These are phyloP conservation scores for Aspidapion aeneum DNA, from an alignment of 2,888 invertebrate species.

Conservation along the genomic window DNA sequence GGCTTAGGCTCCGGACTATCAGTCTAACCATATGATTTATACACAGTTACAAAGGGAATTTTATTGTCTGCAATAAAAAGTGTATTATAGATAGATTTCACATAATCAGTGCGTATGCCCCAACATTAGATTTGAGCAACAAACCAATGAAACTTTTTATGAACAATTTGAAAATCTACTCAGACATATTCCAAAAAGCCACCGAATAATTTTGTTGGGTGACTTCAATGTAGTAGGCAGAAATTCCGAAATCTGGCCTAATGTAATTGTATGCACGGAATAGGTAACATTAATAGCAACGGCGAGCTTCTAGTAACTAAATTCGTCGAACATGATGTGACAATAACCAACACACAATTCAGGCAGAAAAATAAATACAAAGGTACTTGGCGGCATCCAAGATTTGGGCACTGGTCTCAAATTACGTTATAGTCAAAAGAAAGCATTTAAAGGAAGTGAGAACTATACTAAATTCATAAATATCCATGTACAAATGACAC, in stretches of 20 bases:
- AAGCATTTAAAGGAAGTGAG: neutral
- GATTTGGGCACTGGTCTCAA: no score
- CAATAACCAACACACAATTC: neutral
- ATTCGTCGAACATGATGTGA: neutral
- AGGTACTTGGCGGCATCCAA: neutral
- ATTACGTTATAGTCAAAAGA: neutral
- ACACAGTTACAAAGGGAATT: no score
- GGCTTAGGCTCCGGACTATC: no score
- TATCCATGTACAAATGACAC: no score
- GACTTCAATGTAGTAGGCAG: neutral
- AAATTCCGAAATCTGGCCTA: neutral
- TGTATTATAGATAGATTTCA: no score
- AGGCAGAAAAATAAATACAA: neutral
- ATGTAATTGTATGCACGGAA: neutral
- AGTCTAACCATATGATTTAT: no score
- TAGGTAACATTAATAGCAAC: neutral
- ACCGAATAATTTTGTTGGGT: neutral
- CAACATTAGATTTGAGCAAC: neutral
- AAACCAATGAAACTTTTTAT: neutral
- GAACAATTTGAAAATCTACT: neutral
- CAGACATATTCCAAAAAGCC: neutral
- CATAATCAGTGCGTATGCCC: conserved; percentile 1
- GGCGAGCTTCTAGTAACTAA: neutral
- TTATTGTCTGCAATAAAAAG: no score
- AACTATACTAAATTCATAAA: no score